phyloP scores from a whole-genome alignment of 2,113 vertebrate genomes.

The Dicrurus megarhynchus region DNA sequence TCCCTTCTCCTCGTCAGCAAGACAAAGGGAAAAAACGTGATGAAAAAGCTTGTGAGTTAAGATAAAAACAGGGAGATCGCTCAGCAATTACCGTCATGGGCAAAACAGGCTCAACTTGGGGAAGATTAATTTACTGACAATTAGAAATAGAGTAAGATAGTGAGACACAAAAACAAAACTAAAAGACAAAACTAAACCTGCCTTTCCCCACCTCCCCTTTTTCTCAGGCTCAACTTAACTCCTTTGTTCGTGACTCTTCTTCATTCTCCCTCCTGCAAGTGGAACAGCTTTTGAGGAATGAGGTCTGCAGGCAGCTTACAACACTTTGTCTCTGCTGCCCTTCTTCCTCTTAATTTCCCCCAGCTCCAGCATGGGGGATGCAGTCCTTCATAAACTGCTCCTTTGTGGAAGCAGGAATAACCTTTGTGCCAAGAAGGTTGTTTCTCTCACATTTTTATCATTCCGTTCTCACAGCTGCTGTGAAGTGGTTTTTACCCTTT shows the following conservation, averaged over 20 bases:
- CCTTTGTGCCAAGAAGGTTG: background rate
- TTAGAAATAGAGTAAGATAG: background rate
- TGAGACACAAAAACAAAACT: background rate
- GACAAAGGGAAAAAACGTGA: background rate
- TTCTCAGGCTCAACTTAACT: background rate
- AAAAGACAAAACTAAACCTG: background rate
- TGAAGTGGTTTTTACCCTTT: background rate
- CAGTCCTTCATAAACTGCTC: background rate
- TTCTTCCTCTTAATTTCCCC: background rate
- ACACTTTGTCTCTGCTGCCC: background rate
- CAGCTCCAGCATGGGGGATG: background rate
- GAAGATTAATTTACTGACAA: background rate
- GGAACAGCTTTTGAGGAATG: background rate
- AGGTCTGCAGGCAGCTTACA: background rate
- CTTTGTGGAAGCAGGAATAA: background rate
- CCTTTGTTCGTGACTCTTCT: background rate
- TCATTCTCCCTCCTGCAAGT: background rate
- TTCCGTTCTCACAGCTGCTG: background rate
- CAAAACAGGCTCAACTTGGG: background rate
- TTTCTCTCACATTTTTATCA: background rate
- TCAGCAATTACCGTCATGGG: background rate
- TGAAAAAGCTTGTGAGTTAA: background rate
- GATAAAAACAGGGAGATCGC: background rate
- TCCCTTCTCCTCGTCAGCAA: background rate
- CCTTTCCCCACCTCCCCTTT: background rate